These are phyloP conservation scores for Hoplodrina ambigua DNA, from an alignment of 2,888 invertebrate species.

Conservation along the genomic window DNA sequence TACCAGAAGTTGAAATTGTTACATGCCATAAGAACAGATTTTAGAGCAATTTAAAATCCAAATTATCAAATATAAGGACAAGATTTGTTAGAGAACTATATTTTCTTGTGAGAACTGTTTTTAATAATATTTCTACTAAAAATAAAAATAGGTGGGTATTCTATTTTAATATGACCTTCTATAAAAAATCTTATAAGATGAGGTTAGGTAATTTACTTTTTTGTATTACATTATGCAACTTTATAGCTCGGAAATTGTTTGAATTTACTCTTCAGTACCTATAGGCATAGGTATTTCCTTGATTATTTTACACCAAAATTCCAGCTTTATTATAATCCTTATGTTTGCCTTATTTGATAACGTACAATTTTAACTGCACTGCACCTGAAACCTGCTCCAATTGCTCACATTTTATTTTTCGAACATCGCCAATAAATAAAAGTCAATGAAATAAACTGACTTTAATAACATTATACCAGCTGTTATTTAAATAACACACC, in stretches of 20 bases:
- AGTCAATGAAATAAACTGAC: constrained; percentile 29
- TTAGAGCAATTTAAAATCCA: too few species aligned
- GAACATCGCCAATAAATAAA: constrained; percentile 5
- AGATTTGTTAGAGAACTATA: not conserved
- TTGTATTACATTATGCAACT: too few species aligned
- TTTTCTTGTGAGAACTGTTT: not conserved
- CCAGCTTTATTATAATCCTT: not conserved
- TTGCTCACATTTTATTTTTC: not conserved
- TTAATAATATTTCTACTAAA: not conserved
- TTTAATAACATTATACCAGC: constrained; percentile 23
- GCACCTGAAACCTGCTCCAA: not conserved
- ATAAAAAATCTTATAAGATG: not conserved
- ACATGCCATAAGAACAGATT: not conserved
- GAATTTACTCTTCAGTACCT: not conserved
- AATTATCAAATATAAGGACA: too few species aligned
- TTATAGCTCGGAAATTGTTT: constrained; percentile 3
- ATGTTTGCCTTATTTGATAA: not conserved
- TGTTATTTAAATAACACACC: constrained; percentile 62
- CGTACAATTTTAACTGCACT: not conserved
- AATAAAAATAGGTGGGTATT: not conserved
- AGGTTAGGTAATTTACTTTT: not conserved
- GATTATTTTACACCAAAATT: not conserved
- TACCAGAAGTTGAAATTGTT: not conserved
- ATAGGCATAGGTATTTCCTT: too few species aligned
- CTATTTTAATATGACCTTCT: too few species aligned